Base-by-base conservation (phyloP, 1,140 invertebrate genomes). In the Drosophila equinoxialis region DNA sequence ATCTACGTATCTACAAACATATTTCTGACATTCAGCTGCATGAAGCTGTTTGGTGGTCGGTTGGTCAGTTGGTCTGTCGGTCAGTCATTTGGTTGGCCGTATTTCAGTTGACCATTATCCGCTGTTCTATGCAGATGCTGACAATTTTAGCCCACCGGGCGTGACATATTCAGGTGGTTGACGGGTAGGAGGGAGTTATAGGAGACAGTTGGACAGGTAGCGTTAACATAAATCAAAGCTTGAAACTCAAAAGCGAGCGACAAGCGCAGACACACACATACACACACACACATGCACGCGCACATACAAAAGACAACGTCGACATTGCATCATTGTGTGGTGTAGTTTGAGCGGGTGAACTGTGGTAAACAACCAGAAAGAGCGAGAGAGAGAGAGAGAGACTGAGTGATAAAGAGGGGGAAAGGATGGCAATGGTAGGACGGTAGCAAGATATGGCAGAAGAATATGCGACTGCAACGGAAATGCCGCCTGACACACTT, bases 221-320 rank as follows among this genome's bases (percentile, higher is more conserved):
- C 74, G 82, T 78, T 85, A 86, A 86, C 81, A 85, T 85, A 85
- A 85, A 85, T 85, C 81, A 85, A 85, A 78, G 81, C 78, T 81
- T 37, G 82, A 71, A 75, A 68, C 81, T 85, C 78, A 81, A 86
- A 76, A 75, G 81, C 78, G 68, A 86, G 81, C 81, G 81, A 85
- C 81, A 85, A 75, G 82, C 77, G 74, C 82, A 81, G 67, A 69
- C 58, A 85, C 65, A 70, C 10, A 23, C 23, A 61, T 17, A 68
- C 67, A 20, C 48, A 51, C 33, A 11, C 14, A 26, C 17, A 20
- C 26, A 37, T 30, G 37, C 11, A 59, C 11, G 1, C 64, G 42
- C 58, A 48, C 41, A 67, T 20, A 41, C 45, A 54, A 14, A 51
- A 17, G 39, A 20, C 35, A n/a, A 11, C 57, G 37, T 20, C 60